These are phyloP conservation scores for Pseudanteris insignis DNA, from an alignment of 2,888 invertebrate species.

Conservation along the genomic window DNA sequence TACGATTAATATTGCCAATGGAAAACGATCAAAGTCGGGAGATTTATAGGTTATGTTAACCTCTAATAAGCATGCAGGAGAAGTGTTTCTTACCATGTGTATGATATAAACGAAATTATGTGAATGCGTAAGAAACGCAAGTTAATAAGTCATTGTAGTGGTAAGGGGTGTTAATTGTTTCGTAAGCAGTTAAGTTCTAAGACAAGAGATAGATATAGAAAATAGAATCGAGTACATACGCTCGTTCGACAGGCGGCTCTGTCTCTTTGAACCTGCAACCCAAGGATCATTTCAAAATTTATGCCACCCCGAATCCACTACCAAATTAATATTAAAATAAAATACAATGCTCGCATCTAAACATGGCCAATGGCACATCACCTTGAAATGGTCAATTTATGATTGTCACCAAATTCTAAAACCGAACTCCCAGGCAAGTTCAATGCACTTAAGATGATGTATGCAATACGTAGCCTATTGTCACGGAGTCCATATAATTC, in stretches of 20 bases:
- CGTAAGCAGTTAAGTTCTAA: constrained; percentile 46
- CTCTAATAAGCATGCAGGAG: constrained; percentile 11
- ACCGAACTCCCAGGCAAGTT: too few relatives aligned
- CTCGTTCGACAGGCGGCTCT: constrained; percentile 83
- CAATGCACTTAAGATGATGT: too few relatives aligned
- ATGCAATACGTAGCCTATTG: too few relatives aligned
- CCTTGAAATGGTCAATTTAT: too few relatives aligned
- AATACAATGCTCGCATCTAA: constrained; percentile 35
- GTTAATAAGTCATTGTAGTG: constrained; percentile 40
- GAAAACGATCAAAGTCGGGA: too few relatives aligned
- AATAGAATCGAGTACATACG: constrained; percentile 77
- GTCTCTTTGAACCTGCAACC: constrained; percentile 86
- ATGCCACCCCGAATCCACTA: constrained; percentile 53
- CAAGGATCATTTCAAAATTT: constrained; percentile 61
- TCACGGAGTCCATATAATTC: too few relatives aligned
- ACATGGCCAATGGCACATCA: constrained; percentile 11
- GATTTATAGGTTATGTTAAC: too few relatives aligned
- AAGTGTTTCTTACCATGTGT: not conserved
- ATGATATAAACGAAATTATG: constrained; percentile 5
- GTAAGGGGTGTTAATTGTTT: constrained; percentile 48
- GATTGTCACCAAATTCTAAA: not conserved
- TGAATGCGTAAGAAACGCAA: constrained; percentile 15
- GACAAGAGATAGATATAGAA: constrained; percentile 60
- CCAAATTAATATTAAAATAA: constrained; percentile 51
- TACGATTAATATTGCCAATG: too few relatives aligned